Evolutionary conservation across 2,888 invertebrate genomes (phyloP).

Genomic region (Tryphoninae sp.): DNA sequence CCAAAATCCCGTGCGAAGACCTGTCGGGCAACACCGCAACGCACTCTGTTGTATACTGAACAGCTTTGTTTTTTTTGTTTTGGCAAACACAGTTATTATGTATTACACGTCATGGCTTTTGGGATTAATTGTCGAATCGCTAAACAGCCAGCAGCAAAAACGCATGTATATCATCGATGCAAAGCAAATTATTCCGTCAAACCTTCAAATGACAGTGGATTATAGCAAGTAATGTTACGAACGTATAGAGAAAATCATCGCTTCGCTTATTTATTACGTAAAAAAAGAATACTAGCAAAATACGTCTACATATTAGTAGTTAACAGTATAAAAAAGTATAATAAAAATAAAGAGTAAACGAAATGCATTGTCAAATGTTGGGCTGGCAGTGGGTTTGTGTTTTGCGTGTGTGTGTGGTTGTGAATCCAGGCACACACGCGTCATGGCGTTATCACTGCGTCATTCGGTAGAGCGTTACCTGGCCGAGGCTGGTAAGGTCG

Average conservation of each 20-base stretch:
- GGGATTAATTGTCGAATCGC: constrained; percentile 24
- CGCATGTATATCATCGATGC: constrained; percentile 9
- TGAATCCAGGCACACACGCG: constrained; percentile 61
- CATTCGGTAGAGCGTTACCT: constrained; percentile 81
- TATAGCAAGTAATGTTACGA: background rate
- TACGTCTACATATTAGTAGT: constrained; percentile 45
- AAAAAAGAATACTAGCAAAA: constrained; percentile 35
- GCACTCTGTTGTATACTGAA: constrained; percentile 59
- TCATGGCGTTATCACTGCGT: constrained; percentile 72
- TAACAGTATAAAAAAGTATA: constrained; percentile 58
- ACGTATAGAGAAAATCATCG: constrained; percentile 8
- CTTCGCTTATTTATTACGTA: constrained; percentile 45
- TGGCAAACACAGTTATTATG: constrained; percentile 24
- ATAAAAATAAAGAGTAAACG: constrained; percentile 58
- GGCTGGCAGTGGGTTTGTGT: constrained; percentile 17
- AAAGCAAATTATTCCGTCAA: constrained; percentile 42
- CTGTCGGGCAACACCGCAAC: constrained; percentile 77
- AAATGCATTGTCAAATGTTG: constrained; percentile 60
- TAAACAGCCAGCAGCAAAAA: background rate
- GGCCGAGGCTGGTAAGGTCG: constrained; percentile 79
- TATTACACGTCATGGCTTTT: constrained; percentile 34
- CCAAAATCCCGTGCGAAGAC: constrained; percentile 78
- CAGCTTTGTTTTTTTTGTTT: constrained; percentile 28
- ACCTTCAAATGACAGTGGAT: constrained; percentile 21
- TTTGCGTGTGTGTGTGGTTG: background rate